Base-by-base conservation (phyloP, 2,113 vertebrate genomes). In the Melospiza georgiana region DNA sequence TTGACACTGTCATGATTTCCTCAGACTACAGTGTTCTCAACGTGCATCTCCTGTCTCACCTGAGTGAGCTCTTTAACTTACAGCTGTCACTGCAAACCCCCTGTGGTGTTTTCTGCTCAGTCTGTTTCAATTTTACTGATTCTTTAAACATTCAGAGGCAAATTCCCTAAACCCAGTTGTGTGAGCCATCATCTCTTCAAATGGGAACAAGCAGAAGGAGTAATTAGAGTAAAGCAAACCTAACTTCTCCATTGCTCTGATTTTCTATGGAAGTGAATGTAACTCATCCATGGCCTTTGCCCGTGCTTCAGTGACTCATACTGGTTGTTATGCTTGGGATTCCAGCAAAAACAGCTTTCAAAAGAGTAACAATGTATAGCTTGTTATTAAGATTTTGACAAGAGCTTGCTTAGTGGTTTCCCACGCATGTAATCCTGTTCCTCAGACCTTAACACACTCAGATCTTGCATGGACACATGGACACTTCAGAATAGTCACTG, bases 321-420 rank as follows among this genome's bases (percentile, higher is more conserved):
- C 3, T 25, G 61, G 31, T 87, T 94, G 87, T 69, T 93, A 23
- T 21, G 48, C 52, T 93, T 90, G 84, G 55, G 72, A 81, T 94
- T 95, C 72, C 83, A 94, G 63, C 67, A 86, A 58, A 69, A 91
- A 78, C 51, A 84, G 35, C 66, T 95, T 91, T 59, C 59, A 68
- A 44, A 82, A 55, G 48, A 44, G 37, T 73, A 52, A 25, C 44
- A 84, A 17, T 61, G 15, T 54, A 11, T 17, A 52, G 37, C n/a
- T 79, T 69, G 39, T 76, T 69, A 35, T 49, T 35, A 62, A 63
- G 54, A 69, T 57, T 63, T 69, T 3, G 1, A 16, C 1, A 2
- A 77, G 72, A 89, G 31, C 66, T 82, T 46, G 44, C 22, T 80
- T 71, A n/a, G 63, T 66, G 77, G 33, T 73, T 93, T 93, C 68